These are phyloP conservation scores for Lutraria lutraria DNA, from an alignment of 2,888 invertebrate genomes.

Conservation along the genomic window DNA sequence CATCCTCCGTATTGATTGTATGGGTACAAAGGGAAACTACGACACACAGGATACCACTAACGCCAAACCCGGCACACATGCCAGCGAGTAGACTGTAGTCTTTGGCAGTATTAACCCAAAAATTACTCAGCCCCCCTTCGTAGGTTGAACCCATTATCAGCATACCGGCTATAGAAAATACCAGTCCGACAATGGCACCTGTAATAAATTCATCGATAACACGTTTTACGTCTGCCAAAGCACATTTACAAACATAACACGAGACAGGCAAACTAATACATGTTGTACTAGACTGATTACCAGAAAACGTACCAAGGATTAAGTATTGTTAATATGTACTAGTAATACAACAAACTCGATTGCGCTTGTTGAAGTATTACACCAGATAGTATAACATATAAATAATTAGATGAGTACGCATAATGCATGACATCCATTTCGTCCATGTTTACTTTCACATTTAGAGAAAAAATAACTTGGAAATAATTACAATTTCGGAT, in stretches of 20 bases:
- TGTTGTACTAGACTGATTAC: background rate
- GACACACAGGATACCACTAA: constrained; percentile 75
- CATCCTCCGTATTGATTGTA: constrained; percentile 66
- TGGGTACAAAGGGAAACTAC: constrained; percentile 77
- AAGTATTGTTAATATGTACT: background rate
- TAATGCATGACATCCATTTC: background rate
- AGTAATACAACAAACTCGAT: background rate
- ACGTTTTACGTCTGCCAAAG: too few relatives aligned
- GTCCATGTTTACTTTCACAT: background rate
- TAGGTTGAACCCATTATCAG: constrained; percentile 75
- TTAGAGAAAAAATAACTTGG: background rate
- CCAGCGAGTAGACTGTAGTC: constrained; percentile 80
- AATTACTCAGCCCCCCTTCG: constrained; percentile 77
- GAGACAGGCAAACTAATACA: background rate
- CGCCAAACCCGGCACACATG: constrained; percentile 70
- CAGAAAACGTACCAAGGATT: background rate
- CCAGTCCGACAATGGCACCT: constrained; percentile 76
- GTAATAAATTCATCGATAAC: constrained; percentile 3
- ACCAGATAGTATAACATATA: background rate
- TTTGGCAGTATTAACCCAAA: constrained; percentile 75
- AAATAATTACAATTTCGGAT: too few relatives aligned
- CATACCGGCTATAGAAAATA: constrained; percentile 70
- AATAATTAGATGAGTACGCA: background rate
- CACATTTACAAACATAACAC: background rate
- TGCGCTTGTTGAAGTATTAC: background rate